Percentiles rank a stretch among this genome's conserved stretches.
phyloP scores from a whole-genome alignment of 2,888 invertebrate genomes.

The Epirrhoe alternata region DNA sequence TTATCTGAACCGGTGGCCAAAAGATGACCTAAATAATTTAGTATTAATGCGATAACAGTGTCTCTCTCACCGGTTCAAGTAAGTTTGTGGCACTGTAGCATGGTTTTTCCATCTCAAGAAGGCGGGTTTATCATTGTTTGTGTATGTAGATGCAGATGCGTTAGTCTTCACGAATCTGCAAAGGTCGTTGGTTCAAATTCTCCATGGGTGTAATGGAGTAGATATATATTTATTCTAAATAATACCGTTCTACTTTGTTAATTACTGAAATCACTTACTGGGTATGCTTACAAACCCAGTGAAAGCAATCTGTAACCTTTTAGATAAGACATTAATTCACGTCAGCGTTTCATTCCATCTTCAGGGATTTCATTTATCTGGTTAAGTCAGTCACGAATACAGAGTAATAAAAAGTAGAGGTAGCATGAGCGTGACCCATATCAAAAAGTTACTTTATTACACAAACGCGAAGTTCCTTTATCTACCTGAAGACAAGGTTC shows the following conservation, averaged over 20 bases:
- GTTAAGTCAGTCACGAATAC: neutral
- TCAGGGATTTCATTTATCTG: neutral
- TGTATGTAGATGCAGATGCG: no score
- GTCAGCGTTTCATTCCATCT: neutral
- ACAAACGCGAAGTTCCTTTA: neutral
- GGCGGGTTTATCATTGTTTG: no score
- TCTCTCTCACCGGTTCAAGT: no score
- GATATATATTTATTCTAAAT: no score
- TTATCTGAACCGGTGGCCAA: no score
- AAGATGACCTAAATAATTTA: no score
- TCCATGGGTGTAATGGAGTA: no score
- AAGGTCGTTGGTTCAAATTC: no score
- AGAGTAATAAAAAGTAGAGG: neutral
- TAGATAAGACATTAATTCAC: neutral
- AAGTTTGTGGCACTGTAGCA: no score
- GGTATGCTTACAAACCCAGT: neutral
- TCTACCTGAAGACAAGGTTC: neutral
- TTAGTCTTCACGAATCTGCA: no score
- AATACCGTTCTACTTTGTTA: neutral
- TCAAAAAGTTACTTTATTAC: neutral
- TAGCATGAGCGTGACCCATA: neutral
- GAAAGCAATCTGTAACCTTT: neutral
- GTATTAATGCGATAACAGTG: no score
- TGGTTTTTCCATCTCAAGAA: no score
- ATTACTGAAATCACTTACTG: neutral